Evolutionary conservation across 2,113 vertebrate species (phyloP).

Genomic region (Thomomys bottae): DNA sequence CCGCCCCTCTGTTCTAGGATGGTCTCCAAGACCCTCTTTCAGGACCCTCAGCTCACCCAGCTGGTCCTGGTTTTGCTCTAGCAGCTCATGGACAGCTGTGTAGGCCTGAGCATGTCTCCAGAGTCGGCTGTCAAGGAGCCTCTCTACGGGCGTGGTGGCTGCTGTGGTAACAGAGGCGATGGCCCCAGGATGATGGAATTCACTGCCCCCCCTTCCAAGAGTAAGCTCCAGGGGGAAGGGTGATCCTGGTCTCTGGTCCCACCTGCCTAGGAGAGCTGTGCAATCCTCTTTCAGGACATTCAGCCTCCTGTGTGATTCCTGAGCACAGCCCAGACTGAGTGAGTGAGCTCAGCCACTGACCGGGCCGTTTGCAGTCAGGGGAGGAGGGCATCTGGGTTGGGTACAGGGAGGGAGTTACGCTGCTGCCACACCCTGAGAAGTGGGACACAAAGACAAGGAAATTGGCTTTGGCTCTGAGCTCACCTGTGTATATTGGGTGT

Average conservation of each 20-base stretch:
- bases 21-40: neutral
- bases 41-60: neutral
- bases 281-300: too few relatives aligned
- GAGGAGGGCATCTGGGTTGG: too few relatives aligned
- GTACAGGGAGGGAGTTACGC: too few relatives aligned
- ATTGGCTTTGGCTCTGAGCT: neutral
- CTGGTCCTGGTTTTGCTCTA: fast-evolving
- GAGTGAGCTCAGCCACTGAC: too few relatives aligned
- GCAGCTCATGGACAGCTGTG: fast-evolving
- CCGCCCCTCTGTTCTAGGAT: neutral
- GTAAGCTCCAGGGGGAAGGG: neutral
- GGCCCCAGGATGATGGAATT: fast-evolving
- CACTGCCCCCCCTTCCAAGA: fast-evolving
- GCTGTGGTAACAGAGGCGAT: too few relatives aligned
- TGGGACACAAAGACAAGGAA: neutral
- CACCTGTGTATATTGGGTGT: neutral
- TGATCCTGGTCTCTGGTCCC: too few relatives aligned
- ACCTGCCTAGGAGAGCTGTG: too few relatives aligned
- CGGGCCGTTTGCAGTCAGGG: too few relatives aligned
- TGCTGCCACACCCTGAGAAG: too few relatives aligned
- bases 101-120: fast-evolving
- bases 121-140: fast-evolving
- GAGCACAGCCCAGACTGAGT: too few relatives aligned
- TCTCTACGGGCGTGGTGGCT: fast-evolving
- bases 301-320: too few relatives aligned